phyloP scores from a whole-genome alignment of 2,797 vertebrate genomes.

The Takifugu rubripes region DNA sequence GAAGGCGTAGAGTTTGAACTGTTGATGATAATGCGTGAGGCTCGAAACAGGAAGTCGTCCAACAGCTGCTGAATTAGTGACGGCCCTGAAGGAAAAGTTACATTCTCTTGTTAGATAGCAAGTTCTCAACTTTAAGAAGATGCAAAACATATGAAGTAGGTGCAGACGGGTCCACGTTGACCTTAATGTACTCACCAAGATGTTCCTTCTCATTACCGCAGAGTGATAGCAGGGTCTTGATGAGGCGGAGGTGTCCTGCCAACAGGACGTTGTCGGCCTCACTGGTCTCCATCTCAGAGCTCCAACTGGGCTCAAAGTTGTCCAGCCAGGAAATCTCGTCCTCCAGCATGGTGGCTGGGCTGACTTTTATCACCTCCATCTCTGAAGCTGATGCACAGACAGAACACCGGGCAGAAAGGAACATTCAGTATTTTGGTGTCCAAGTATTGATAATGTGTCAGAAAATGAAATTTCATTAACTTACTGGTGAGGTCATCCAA shows the following conservation, averaged over 20 bases:
- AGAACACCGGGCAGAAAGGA: not conserved
- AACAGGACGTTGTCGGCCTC: conserved; percentile 95
- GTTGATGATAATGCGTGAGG: conserved; percentile 98
- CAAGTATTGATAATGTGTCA: not conserved
- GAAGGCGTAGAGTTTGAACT: conserved; percentile 90
- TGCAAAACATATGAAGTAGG: not conserved
- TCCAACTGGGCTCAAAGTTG: conserved; percentile 97
- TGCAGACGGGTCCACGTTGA: not conserved
- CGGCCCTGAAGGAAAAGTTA: conserved; percentile 75
- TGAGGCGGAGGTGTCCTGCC: conserved; percentile 94
- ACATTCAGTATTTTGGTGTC: not conserved
- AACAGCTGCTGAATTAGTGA: conserved; percentile 96
- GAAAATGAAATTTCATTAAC: conserved; percentile 36
- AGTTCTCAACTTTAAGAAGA: not conserved
- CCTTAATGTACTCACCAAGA: conserved; percentile 78
- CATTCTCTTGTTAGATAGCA: not conserved
- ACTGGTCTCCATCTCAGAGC: conserved; percentile 94
- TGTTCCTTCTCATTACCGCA: conserved; percentile 95
- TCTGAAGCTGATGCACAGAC: conserved; percentile 79
- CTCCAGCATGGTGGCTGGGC: conserved; percentile 93
- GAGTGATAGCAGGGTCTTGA: conserved; percentile 95
- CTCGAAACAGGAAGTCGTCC: conserved; percentile 98
- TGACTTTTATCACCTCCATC: conserved; percentile 94
- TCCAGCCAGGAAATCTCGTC: conserved; percentile 99
- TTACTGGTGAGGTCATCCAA: conserved; percentile 97